Conservation (phyloP, 53 echinoderm and acorn worm species). For the Apostichopus leukothele region DNA sequence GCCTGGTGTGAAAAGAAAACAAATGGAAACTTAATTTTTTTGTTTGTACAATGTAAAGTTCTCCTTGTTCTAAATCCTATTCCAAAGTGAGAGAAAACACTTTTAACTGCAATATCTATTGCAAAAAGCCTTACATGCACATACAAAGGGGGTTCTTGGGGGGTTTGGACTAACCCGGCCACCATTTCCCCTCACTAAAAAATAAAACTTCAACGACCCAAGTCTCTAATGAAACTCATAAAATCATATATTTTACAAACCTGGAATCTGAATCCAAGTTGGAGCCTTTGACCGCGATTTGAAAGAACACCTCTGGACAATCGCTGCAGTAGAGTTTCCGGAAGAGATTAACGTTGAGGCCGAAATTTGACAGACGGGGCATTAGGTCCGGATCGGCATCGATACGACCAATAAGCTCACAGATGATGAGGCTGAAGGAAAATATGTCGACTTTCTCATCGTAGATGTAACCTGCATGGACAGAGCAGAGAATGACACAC, state of each 20-base stretch:
- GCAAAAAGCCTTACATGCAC: not conserved
- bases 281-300: constrained; percentile 69
- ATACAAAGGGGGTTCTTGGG: not conserved
- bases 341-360: constrained; percentile 84
- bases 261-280: constrained; percentile 86
- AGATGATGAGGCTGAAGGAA: constrained; percentile 91
- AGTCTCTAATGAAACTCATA: too few relatives aligned
- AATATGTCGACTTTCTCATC: constrained; percentile 95
- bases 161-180: not conserved
- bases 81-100: not conserved
- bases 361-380: constrained; percentile 81
- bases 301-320: constrained; percentile 73
- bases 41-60: too few relatives aligned
- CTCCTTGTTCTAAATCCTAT: too few relatives aligned
- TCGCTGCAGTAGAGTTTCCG: constrained; percentile 64
- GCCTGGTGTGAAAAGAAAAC: not conserved
- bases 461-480: constrained; percentile 71
- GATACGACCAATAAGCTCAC: constrained; percentile 92
- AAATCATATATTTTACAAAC: constrained; percentile 34
- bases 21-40: not conserved
- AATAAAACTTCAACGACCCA: too few relatives aligned
- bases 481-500: not conserved
- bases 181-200: too few relatives aligned
- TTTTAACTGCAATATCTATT: not conserved
- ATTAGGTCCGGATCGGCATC: constrained; percentile 84